A percentile compares a stretch with the other conserved stretches of the same genome.
Conservation (phyloP, 2,797 vertebrate species). For the Pristis pectinata region DNA sequence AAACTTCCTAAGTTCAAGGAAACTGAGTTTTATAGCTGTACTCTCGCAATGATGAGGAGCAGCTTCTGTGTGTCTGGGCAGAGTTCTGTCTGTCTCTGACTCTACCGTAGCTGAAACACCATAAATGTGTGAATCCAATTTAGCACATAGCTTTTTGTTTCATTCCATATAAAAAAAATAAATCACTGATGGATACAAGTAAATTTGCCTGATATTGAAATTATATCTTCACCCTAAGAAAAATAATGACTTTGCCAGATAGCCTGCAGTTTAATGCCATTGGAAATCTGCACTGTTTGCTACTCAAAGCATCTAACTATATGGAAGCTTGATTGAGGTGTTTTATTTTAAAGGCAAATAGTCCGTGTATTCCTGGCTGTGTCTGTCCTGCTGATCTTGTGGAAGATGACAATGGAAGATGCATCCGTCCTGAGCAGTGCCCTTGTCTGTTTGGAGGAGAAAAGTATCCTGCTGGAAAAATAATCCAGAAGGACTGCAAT, state of each 20-base stretch:
- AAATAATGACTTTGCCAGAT: not conserved
- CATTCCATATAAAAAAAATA: not conserved
- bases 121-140: not conserved
- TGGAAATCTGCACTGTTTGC: not conserved
- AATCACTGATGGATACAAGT: not conserved
- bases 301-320: not conserved
- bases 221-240: too few species aligned
- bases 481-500: slow-evolving; percentile 67
- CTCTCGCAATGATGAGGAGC: not conserved
- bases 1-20: not conserved
- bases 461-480: slow-evolving; percentile 55
- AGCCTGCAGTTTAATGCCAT: not conserved
- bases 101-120: not conserved
- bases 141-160: not conserved
- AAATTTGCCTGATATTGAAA: not conserved
- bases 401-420: slow-evolving; percentile 61
- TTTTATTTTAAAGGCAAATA: not conserved
- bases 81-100: not conserved
- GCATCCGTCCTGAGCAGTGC: slow-evolving; percentile 62
- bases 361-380: slow-evolving; percentile 67
- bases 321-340: not conserved
- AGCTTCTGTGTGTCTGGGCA: not conserved
- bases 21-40: not conserved
- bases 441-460: slow-evolving; percentile 64
- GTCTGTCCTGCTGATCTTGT: slow-evolving; percentile 64